A percentile compares a stretch with the other conserved stretches of the same genome.
Evolutionary conservation across 2,113 vertebrate species (phyloP).

Genomic region (Plotosus lineatus): DNA sequence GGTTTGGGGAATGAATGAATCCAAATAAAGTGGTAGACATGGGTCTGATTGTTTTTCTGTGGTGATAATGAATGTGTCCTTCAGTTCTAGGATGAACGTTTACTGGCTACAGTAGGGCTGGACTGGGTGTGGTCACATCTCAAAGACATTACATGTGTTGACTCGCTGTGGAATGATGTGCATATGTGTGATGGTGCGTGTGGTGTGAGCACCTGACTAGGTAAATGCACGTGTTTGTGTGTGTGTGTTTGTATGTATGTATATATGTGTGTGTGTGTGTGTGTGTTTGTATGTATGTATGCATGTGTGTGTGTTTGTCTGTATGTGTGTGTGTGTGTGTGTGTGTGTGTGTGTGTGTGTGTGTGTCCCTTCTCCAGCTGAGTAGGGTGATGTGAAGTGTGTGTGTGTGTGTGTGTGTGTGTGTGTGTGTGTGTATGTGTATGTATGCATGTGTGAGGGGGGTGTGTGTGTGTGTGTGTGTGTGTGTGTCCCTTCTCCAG

Average conservation of each 20-base stretch:
- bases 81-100: slow-evolving; percentile 48
- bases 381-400: slow-evolving; percentile 61
- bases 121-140: slow-evolving; percentile 2
- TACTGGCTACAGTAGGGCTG: slow-evolving; percentile 39
- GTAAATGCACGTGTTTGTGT: no score
- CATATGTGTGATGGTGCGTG: no score
- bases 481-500: slow-evolving; percentile 17
- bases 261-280: not conserved
- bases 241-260: no score
- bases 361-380: slow-evolving; percentile 38
- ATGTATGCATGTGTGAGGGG: no score
- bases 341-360: slow-evolving; percentile 33
- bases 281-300: slow-evolving; percentile 25
- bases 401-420: no score
- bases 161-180: not conserved
- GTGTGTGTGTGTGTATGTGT: no score
- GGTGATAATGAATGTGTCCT: slow-evolving; percentile 50
- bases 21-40: slow-evolving; percentile 69
- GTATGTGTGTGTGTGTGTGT: no score
- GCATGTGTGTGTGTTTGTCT: no score
- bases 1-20: no score
- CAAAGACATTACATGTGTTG: not conserved
- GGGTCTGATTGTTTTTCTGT: slow-evolving; percentile 24
- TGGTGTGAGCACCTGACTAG: no score
- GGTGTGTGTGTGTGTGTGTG: slow-evolving; percentile 29